Evolutionary conservation across 2,888 invertebrate species (phyloP).

Genomic region (Pheosia tremula): DNA sequence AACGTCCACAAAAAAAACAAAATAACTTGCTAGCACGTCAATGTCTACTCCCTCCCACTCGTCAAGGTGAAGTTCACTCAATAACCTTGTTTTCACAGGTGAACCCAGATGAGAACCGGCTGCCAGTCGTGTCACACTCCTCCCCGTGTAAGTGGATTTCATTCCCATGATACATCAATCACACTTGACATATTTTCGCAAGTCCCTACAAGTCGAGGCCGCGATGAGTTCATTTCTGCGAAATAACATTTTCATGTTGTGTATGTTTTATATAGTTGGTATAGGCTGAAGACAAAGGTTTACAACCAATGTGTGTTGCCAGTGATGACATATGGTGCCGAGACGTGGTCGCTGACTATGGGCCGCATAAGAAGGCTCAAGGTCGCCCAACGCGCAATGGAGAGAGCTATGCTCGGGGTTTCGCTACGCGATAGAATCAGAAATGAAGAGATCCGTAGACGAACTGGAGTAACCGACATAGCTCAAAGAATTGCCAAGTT

Average conservation of each 20-base stretch:
- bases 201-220: slow-evolving; percentile 17
- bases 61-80: slow-evolving; percentile 7
- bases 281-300: too few species aligned
- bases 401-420: too few species aligned
- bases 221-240: slow-evolving; percentile 38
- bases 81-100: slow-evolving; percentile 59
- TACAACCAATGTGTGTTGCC: too few species aligned
- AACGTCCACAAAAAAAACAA: too few species aligned
- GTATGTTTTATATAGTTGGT: slow-evolving; percentile 1
- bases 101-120: slow-evolving; percentile 76
- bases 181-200: slow-evolving; percentile 50
- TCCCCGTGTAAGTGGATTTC: slow-evolving; percentile 72
- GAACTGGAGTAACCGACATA: too few species aligned
- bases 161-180: slow-evolving; percentile 55
- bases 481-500: too few species aligned
- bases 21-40: neutral
- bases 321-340: too few species aligned
- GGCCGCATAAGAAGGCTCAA: too few species aligned
- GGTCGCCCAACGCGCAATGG: too few species aligned
- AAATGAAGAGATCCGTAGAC: too few species aligned
- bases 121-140: slow-evolving; percentile 73
- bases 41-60: neutral
- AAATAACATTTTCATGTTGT: slow-evolving; percentile 7
- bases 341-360: too few species aligned
- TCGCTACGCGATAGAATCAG: too few species aligned